These are phyloP conservation scores for Agrochola lychnidis DNA, from an alignment of 2,888 invertebrate species.

Conservation along the genomic window DNA sequence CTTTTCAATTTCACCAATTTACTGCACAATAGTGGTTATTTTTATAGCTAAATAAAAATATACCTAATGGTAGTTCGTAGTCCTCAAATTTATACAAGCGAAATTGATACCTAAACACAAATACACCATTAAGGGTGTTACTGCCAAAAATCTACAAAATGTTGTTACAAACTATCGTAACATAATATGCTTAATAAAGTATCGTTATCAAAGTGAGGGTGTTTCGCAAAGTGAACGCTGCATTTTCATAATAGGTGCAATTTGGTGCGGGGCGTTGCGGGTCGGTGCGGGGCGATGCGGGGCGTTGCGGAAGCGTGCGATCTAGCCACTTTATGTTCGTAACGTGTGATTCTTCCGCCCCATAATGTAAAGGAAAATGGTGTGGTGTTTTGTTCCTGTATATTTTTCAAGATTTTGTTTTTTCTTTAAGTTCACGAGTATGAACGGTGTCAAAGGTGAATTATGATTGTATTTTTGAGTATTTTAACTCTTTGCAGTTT, in stretches of 20 bases:
- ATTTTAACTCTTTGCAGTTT: neutral
- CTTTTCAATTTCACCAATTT: neutral
- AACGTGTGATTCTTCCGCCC: conserved; percentile 57
- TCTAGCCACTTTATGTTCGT: conserved; percentile 57
- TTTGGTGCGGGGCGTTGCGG: conserved; percentile 48
- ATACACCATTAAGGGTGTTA: conserved; percentile 20
- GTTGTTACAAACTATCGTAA: conserved; percentile 43
- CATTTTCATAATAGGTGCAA: conserved; percentile 63
- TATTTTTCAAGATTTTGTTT: conserved; percentile 39
- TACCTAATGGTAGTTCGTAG: neutral
- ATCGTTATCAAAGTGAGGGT: conserved; percentile 58
- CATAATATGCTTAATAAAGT: conserved; percentile 59
- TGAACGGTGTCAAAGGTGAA: conserved; percentile 2
- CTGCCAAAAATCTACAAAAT: conserved; percentile 49
- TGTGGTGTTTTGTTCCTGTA: conserved; percentile 29
- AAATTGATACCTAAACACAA: conserved; percentile 42
- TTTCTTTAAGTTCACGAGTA: conserved; percentile 18
- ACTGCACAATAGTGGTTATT: neutral
- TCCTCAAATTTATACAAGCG: conserved; percentile 4
- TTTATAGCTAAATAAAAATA: neutral
- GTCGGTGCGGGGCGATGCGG: conserved; percentile 19
- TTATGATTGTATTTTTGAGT: neutral
- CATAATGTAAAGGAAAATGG: conserved; percentile 55
- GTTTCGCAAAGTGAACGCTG: conserved; percentile 58
- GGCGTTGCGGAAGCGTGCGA: conserved; percentile 31